phyloP scores from a whole-genome alignment of 1,140 invertebrate genomes.

The Globodera rostochiensis region DNA sequence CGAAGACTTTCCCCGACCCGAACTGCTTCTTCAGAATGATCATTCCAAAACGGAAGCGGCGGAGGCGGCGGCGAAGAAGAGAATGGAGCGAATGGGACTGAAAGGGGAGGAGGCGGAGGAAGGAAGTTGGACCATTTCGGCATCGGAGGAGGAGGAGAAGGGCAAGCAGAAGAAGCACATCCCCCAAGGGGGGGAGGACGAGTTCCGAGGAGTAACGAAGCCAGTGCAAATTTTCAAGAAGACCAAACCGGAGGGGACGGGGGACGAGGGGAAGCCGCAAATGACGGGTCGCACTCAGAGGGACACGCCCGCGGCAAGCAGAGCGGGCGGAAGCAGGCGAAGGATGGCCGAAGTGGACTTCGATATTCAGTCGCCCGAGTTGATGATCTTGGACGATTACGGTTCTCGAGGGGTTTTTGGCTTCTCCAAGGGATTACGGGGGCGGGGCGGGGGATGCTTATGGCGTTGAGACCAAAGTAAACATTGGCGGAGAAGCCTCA shows the following conservation, averaged over 20 bases:
- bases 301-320: constrained; percentile 25
- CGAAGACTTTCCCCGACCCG: constrained; percentile 43
- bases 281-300: constrained; percentile 13
- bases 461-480: too few relatives aligned
- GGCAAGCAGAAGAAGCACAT: constrained; percentile 10
- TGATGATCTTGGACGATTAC: constrained; percentile 60
- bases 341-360: constrained; percentile 53
- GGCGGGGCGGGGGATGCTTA: too few relatives aligned
- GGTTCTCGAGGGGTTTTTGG: constrained; percentile 12
- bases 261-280: constrained; percentile 6
- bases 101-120: constrained; percentile 3
- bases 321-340: not conserved
- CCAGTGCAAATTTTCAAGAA: constrained; percentile 26
- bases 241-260: constrained; percentile 25
- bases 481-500: not conserved
- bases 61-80: not conserved
- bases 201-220: constrained; percentile 8
- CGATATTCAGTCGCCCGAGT: constrained; percentile 57
- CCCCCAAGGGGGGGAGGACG: not conserved
- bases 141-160: constrained; percentile 8
- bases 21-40: constrained; percentile 32
- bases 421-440: too few relatives aligned
- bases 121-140: constrained; percentile 19
- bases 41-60: constrained; percentile 5
- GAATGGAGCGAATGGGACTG: constrained; percentile 13